Percentiles rank a stretch among this genome's conserved stretches.
These are phyloP conservation scores for Darevskia nairensis DNA, from an alignment of 2,797 vertebrate species.

Conservation along the genomic window DNA sequence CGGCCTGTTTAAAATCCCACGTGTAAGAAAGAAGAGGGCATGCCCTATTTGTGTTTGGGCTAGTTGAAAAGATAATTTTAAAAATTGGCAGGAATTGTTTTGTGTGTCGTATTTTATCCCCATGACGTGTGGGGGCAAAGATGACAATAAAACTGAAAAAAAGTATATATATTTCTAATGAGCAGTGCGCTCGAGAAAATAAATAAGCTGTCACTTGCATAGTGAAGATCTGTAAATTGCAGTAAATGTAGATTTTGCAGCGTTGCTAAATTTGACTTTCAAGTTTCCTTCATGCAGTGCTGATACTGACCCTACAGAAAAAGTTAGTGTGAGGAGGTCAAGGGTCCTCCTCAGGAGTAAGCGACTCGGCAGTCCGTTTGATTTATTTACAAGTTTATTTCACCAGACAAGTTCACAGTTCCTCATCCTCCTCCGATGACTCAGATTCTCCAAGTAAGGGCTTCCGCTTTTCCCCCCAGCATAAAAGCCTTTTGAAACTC, in stretches of 20 bases:
- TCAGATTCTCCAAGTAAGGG: no score
- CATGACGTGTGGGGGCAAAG: constrained; percentile 20
- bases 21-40: not conserved
- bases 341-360: no score
- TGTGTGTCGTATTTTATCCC: constrained; percentile 35
- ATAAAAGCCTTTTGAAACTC: no score
- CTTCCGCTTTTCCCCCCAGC: no score
- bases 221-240: not conserved
- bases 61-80: not conserved
- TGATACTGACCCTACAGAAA: not conserved
- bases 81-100: not conserved
- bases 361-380: no score
- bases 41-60: constrained; percentile 37
- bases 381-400: no score
- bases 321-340: no score
- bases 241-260: not conserved
- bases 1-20: not conserved
- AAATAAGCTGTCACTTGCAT: not conserved
- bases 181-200: not conserved
- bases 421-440: no score
- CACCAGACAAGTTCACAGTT: no score
- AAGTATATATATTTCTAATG: not conserved
- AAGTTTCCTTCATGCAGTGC: not conserved
- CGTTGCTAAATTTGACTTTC: not conserved
- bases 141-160: constrained; percentile 10